Conservation (phyloP, 1,140 invertebrate species). For the Cyclina sinensis region DNA sequence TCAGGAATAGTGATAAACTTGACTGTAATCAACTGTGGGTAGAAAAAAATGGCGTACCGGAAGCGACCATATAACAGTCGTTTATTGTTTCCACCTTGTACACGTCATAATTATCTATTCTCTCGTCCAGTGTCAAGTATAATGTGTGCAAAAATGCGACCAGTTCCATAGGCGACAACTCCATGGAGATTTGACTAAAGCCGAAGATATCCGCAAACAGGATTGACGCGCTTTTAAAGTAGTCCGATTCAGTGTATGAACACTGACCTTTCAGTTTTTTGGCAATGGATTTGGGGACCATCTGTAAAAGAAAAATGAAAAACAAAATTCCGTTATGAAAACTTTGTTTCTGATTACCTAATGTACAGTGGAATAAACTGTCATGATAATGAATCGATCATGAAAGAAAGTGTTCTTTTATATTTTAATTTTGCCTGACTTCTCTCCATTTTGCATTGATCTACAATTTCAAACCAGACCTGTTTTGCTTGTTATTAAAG, state of each 20-base stretch:
- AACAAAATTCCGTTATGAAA: too few relatives aligned
- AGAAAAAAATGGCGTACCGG: conserved; percentile 59
- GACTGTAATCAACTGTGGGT: too few relatives aligned
- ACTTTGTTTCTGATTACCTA: too few relatives aligned
- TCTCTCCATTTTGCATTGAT: too few relatives aligned
- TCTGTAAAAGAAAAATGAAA: conserved; percentile 76
- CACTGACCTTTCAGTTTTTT: conserved; percentile 33
- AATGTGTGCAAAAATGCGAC: conserved; percentile 76
- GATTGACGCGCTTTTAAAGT: conserved; percentile 82
- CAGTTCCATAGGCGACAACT: conserved; percentile 83
- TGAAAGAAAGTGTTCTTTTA: too few relatives aligned
- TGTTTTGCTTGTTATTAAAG: too few relatives aligned
- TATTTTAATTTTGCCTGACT: too few relatives aligned
- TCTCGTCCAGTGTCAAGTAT: conserved; percentile 71
- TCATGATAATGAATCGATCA: too few relatives aligned
- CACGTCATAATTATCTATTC: conserved; percentile 75
- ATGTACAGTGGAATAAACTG: too few relatives aligned
- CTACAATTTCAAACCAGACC: too few relatives aligned
- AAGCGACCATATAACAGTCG: conserved; percentile 77
- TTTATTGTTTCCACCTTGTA: conserved; percentile 79
- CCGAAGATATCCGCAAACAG: conserved; percentile 84
- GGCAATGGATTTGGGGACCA: conserved; percentile 86
- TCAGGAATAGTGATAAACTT: too few relatives aligned
- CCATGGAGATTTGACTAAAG: conserved; percentile 72
- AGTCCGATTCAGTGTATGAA: conserved; percentile 67